These are phyloP conservation scores for Elephantulus edwardii DNA, from an alignment of 2,113 vertebrate genomes.

Conservation along the genomic window DNA sequence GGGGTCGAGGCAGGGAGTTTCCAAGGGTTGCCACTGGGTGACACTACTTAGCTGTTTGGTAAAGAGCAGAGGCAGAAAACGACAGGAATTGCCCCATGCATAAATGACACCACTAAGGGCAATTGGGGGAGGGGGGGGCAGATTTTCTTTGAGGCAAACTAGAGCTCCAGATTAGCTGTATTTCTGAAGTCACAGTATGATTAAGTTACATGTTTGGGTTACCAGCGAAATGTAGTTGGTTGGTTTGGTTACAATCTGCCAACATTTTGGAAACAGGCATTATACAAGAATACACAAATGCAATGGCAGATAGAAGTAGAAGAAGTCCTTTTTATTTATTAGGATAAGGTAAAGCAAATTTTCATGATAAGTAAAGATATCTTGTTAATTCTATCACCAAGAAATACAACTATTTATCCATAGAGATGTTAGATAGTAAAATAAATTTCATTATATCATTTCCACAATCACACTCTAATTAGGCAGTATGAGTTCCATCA, in stretches of 20 bases:
- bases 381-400: conserved; percentile 30
- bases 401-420: background rate
- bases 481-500: conserved; percentile 27
- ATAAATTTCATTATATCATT: background rate
- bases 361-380: conserved; percentile 35
- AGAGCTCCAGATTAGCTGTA: background rate
- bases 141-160: background rate
- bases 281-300: background rate
- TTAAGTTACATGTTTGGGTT: background rate
- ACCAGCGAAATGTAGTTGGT: background rate
- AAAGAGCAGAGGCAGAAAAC: background rate
- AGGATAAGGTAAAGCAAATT: conserved; percentile 38
- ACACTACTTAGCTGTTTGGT: background rate
- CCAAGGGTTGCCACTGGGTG: background rate
- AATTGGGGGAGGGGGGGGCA: background rate
- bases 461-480: conserved; percentile 48
- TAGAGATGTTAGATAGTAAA: conserved; percentile 46
- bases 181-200: background rate
- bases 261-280: background rate
- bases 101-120: background rate
- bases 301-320: conserved; percentile 13
- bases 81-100: too few species aligned
- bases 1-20: background rate
- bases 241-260: background rate
- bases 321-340: conserved; percentile 50